Evolutionary conservation across 2,888 invertebrate genomes (phyloP).

Genomic region (Tachystola acroxantha): DNA sequence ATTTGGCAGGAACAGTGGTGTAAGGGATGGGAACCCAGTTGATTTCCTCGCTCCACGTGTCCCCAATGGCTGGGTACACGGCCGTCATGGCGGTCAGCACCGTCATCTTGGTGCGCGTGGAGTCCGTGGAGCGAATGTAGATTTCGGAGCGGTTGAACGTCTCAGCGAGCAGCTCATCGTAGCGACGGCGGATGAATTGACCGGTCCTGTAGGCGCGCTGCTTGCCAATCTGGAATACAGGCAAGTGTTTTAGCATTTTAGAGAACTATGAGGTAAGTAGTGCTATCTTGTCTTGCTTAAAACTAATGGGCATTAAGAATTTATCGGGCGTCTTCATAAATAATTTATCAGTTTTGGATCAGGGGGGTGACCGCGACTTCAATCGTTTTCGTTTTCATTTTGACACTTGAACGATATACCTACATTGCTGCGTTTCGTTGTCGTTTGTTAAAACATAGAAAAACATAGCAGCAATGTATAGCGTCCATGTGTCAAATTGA

Average conservation of each 20-base stretch:
- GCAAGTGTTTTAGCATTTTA: background rate
- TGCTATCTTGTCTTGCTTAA: too few species aligned
- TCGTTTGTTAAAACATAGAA: too few species aligned
- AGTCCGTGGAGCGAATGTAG: slow-evolving; percentile 44
- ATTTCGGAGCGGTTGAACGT: slow-evolving; percentile 41
- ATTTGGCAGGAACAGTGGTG: slow-evolving; percentile 32
- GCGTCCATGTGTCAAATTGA: too few species aligned
- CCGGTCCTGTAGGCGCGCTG: slow-evolving; percentile 28
- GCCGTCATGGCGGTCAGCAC: slow-evolving; percentile 36
- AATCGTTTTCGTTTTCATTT: too few species aligned
- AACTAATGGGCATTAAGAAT: too few species aligned
- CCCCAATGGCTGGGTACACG: slow-evolving; percentile 24
- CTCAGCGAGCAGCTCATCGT: slow-evolving; percentile 28
- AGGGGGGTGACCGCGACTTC: too few species aligned
- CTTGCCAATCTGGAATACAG: slow-evolving; percentile 26
- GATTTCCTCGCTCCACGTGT: slow-evolving; percentile 30
- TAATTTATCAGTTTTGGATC: too few species aligned
- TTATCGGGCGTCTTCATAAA: too few species aligned
- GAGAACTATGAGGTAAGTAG: too few species aligned
- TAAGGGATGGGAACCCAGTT: slow-evolving; percentile 42
- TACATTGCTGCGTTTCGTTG: too few species aligned
- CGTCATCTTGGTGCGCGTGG: slow-evolving; percentile 43
- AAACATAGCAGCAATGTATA: too few species aligned
- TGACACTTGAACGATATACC: too few species aligned
- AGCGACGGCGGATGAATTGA: slow-evolving; percentile 29